phyloP scores from a whole-genome alignment of 1,140 invertebrate species.

The Aethina tumida region DNA sequence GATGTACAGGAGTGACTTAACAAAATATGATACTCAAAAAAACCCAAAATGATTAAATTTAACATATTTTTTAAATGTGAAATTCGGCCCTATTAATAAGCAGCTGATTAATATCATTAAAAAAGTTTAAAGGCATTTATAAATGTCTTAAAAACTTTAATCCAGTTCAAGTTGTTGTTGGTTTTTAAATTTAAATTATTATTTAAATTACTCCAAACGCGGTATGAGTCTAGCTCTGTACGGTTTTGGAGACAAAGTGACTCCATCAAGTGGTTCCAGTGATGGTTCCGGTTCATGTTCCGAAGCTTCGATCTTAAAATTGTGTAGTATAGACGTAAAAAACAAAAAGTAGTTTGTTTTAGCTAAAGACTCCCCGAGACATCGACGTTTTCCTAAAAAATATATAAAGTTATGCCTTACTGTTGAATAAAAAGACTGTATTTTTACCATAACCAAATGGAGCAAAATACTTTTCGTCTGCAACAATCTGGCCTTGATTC shows the following conservation, averaged over 20 bases:
- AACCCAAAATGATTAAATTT: not conserved
- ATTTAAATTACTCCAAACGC: no score
- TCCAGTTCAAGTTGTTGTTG: no score
- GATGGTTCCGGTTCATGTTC: slow-evolving; percentile 29
- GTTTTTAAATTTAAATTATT: no score
- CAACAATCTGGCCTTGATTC: slow-evolving; percentile 44
- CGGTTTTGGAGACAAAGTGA: slow-evolving; percentile 41
- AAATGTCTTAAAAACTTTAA: no score
- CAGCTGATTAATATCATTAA: no score
- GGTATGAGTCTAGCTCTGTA: slow-evolving; percentile 21
- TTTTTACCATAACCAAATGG: slow-evolving; percentile 63
- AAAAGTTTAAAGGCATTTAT: no score
- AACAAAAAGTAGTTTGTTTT: slow-evolving; percentile 43
- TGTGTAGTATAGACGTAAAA: slow-evolving; percentile 42
- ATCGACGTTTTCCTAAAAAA: slow-evolving; percentile 48
- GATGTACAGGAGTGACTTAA: no score
- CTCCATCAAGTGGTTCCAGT: slow-evolving; percentile 35
- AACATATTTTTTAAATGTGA: slow-evolving; percentile 2
- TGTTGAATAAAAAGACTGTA: not conserved
- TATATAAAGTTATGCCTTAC: slow-evolving; percentile 9
- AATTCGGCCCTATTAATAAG: no score
- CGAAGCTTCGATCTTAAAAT: slow-evolving; percentile 36
- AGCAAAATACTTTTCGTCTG: slow-evolving; percentile 46
- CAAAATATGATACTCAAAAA: not conserved
- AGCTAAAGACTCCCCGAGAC: slow-evolving; percentile 49